Base-by-base conservation (phyloP, 2,888 invertebrate species). In the Thecophora atra region DNA sequence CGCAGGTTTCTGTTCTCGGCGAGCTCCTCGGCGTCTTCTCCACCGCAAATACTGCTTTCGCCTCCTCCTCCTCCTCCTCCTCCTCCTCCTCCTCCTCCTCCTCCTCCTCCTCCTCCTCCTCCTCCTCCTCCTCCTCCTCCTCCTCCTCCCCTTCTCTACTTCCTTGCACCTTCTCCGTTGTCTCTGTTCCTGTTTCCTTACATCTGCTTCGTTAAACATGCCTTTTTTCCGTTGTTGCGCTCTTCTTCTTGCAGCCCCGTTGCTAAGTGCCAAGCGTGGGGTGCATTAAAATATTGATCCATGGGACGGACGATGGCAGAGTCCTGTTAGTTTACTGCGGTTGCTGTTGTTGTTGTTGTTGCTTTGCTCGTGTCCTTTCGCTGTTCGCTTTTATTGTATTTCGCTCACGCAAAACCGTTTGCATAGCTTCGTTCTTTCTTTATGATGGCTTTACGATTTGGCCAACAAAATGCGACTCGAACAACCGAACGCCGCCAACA, bases 331-430 rank as follows among this genome's bases (percentile, higher is more conserved):
- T 54, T 54, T 52, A 47, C 52, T 37, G 37, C 15, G 19, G 30
- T 62, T 11, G 62, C 28, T 62, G 26, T 19, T 62, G 62, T 37
- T 62, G 26, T 42, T 63, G 30, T 21, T 42, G 63, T 42, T 63
- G 44, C 19, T 63, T 56, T 24, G 26, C 6, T 66, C 11, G 17
- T 52, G 52, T 66, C 19, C 37, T 37, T 56, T 66, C 13, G 66
- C 19, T 51, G 51, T 19, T 30, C 56, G 54, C 15, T 56, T 37
- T 52, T 67, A 42, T 37, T 54, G 60, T 54, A 56, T 13, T 60
- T 44, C 30, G 69, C 30, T 52, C 69, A 69, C 69, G 69, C 69
- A 69, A 69, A n/a, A 51, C 56, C 42, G 42, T 68, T 68, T 68
- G 24, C 58, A 21, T 19, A 17, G 1, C 6, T 58, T 3, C 21